phyloP scores from a whole-genome alignment of 2,888 invertebrate genomes.

The Seira musarum region DNA sequence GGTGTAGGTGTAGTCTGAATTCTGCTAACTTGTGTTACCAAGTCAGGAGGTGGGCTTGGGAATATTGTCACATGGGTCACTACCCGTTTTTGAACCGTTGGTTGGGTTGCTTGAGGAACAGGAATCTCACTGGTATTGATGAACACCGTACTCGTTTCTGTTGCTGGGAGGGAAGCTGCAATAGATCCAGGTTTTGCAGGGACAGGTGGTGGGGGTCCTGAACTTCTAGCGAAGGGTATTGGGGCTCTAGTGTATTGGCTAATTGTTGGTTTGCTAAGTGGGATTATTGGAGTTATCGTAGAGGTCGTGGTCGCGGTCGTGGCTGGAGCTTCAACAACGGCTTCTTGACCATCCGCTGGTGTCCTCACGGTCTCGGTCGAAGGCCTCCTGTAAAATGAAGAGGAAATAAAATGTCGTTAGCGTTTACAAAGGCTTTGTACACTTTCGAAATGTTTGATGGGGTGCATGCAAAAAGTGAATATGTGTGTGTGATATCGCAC shows the following conservation, averaged over 20 bases:
- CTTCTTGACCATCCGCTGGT: conserved; percentile 69
- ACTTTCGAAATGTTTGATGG: no score
- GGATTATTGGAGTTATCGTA: conserved; percentile 21
- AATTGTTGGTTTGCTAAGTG: conserved; percentile 22
- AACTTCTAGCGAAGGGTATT: conserved; percentile 39
- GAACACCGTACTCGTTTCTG: conserved; percentile 64
- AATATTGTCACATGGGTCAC: conserved; percentile 70
- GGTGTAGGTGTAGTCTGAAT: conserved; percentile 30
- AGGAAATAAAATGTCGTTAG: no score
- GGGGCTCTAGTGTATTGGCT: conserved; percentile 40
- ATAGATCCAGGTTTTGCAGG: conserved; percentile 46
- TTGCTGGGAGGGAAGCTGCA: conserved; percentile 1
- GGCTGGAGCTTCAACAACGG: conserved; percentile 47
- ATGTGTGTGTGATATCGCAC: conserved; percentile 36
- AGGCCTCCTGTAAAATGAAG: background rate
- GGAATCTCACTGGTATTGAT: conserved; percentile 64
- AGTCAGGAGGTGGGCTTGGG: conserved; percentile 68
- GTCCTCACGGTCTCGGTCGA: conserved; percentile 50
- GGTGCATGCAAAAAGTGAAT: background rate
- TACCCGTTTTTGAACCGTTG: conserved; percentile 68
- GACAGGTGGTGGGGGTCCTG: conserved; percentile 35
- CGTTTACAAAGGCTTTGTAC: no score
- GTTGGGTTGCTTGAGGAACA: conserved; percentile 50
- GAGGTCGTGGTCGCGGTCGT: conserved; percentile 44
- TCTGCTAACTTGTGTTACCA: conserved; percentile 65